Base-by-base conservation (phyloP, 2,888 invertebrate species). In the Orchesella flavescens region DNA sequence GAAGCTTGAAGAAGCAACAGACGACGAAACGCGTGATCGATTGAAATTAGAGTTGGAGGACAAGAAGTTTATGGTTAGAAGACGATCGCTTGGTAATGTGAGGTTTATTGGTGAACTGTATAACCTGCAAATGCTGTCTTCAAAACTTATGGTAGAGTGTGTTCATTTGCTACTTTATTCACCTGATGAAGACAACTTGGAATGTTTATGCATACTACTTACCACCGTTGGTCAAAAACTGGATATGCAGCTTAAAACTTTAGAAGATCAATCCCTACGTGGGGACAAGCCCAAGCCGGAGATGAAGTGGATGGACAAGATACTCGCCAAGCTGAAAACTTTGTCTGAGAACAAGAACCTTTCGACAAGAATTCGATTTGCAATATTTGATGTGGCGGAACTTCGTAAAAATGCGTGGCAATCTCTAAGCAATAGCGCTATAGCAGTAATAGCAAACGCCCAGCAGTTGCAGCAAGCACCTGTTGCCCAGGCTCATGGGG, bases 141-240 rank as follows among this genome's bases (percentile, higher is more conserved):
- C 93, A 0, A 94, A 93, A 89, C 97, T 98, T 86, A 98, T 98
- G 94, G 92, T 94, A 82, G 93, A 94, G 87, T 97, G 98, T 90
- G 94, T 98, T 89, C 92, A 92, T 73, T 93, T 94, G 85, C 91
- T 98, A 86, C 91, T 98, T 43, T 93, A 93, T 46, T 93, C 59
- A 24, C 68, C 80, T 69, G 95, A 96, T 89, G 97, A 98, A 90
- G 98, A 98, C 89, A 95, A 95, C 89, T 91, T 97, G 0, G 98
- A 98, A 90, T 97, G 98, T 90, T 92, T 98, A 7, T 98, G 98
- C 90, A 95, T 96, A 90, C 91, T 98, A 79, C 91, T 98, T 43
- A 94, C 96, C 3, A 98, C 97, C 0, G 94, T 98, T 87, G 98
- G 98, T 13, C 94, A 95, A 89, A 95, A 95, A 89, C 92, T 97